Evolutionary conservation across 2,113 vertebrate genomes (phyloP).

Genomic region (Lonchura striata): DNA sequence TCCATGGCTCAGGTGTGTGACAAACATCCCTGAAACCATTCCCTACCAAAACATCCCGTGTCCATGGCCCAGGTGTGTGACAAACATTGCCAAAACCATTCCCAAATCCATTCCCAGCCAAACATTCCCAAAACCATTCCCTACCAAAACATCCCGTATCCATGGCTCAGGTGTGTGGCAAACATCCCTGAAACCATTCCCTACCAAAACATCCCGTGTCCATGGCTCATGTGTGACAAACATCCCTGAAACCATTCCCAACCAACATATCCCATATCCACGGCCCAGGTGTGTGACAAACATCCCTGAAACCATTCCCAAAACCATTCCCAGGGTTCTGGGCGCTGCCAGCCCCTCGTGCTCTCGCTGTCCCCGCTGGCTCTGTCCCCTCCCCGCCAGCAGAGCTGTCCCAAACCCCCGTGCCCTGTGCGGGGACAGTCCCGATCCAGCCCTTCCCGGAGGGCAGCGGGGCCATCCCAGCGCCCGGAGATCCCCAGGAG

Average conservation of each 20-base stretch:
- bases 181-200: accelerated
- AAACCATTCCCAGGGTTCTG: not conserved
- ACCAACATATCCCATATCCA: too few relatives aligned
- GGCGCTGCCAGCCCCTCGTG: not conserved
- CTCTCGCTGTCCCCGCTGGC: accelerated
- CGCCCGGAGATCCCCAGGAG: not conserved
- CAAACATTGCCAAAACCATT: too few relatives aligned
- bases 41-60: too few relatives aligned
- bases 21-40: too few relatives aligned
- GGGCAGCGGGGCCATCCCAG: not conserved
- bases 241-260: too few relatives aligned
- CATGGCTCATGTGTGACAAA: too few relatives aligned
- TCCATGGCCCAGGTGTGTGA: too few relatives aligned
- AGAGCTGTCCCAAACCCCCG: not conserved
- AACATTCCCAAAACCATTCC: too few relatives aligned
- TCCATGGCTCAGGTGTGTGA: too few relatives aligned
- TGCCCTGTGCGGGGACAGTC: not conserved
- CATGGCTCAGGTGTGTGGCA: accelerated
- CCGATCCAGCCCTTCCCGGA: not conserved
- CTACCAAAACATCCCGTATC: not conserved
- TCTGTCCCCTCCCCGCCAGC: accelerated
- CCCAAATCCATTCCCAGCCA: too few relatives aligned
- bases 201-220: not conserved
- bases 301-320: too few relatives aligned
- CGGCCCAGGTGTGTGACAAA: too few relatives aligned